These are phyloP conservation scores for Panopea generosa DNA, from an alignment of 2,888 invertebrate genomes.

Conservation along the genomic window DNA sequence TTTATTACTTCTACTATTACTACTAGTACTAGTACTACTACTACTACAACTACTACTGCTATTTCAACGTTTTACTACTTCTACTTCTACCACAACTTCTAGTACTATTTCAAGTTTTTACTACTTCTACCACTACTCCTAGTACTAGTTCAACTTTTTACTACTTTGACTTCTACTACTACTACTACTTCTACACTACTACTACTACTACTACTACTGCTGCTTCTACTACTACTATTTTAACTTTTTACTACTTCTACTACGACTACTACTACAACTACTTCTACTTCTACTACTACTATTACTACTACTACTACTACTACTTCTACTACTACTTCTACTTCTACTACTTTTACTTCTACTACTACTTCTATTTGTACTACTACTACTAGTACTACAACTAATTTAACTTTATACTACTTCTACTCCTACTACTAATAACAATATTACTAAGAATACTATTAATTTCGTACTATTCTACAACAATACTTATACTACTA, in stretches of 20 bases:
- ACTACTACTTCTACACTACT: conserved; percentile 7
- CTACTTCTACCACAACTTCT: too few relatives aligned
- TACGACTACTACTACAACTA: too few relatives aligned
- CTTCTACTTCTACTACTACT: too few relatives aligned
- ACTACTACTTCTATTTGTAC: conserved; percentile 4
- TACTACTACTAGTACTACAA: conserved; percentile 3
- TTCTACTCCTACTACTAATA: too few relatives aligned
- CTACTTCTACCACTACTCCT: conserved; percentile 1
- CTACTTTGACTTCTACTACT: conserved; percentile 12
- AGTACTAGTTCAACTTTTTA: conserved; percentile 8
- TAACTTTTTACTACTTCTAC: too few relatives aligned
- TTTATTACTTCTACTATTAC: neutral
- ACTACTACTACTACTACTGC: conserved; percentile 13
- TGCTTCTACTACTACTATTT: neutral
- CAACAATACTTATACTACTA: too few relatives aligned
- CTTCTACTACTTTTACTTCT: conserved; percentile 5
- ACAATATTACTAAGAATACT: too few relatives aligned
- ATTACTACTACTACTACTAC: conserved; percentile 15
- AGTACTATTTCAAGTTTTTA: neutral
- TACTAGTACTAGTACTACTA: conserved; percentile 9
- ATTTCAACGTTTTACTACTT: too few relatives aligned
- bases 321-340: conserved; percentile 14
- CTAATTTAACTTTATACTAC: neutral
- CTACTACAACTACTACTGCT: neutral
- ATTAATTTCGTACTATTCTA: too few relatives aligned